Evolutionary conservation across 2,113 vertebrate genomes (phyloP), one percentile per base, ranked within the genome.

Genomic region (Asarcornis scutulata): DNA sequence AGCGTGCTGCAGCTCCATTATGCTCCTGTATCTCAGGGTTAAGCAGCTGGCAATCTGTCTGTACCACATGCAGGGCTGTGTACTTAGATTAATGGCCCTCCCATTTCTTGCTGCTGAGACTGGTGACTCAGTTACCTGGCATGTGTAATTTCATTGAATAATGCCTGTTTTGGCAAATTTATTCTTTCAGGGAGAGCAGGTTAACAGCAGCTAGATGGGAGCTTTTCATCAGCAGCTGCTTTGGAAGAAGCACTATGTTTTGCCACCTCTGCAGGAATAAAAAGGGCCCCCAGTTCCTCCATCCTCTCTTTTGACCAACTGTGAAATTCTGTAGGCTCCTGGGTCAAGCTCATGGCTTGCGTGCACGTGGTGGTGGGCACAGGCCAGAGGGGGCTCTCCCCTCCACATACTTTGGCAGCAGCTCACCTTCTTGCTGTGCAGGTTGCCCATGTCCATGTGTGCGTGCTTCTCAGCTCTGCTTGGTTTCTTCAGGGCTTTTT

Each of bases 71-170:
- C 71, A 22, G 86, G 73, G 29, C 77, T 91, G 17, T 8, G 3
- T 7, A 2, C 63, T 79, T 53, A 36, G 50, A 91, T 87, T 85
- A 71, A 93, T 93, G 78, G 58, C 50, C 36, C n/a, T 85, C 44
- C 78, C 40, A 1, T 26, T 77, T 58, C 78, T 58, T 87, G 53
- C 74, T 87, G 62, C 91, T 89, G 64, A 84, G 81, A 58, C 83
- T 72, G 40, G 75, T 96, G 89, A 89, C 48, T 94, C 91, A 87
- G 29, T 84, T 69, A 75, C 89, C 84, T 74, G 87, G 67, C 85
- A 55, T 85, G 75, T 82, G 85, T 91, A 6, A 74, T 94, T 94
- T 92, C 78, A 50, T 89, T 55, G 58, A 94, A 83, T 87, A 89
- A 79, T 79, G 63, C 81, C 71, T 58, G 17, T 50, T 95, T 87